These are phyloP conservation scores for Cotesia vestalis DNA, from an alignment of 1,140 invertebrate species.

Conservation along the genomic window DNA sequence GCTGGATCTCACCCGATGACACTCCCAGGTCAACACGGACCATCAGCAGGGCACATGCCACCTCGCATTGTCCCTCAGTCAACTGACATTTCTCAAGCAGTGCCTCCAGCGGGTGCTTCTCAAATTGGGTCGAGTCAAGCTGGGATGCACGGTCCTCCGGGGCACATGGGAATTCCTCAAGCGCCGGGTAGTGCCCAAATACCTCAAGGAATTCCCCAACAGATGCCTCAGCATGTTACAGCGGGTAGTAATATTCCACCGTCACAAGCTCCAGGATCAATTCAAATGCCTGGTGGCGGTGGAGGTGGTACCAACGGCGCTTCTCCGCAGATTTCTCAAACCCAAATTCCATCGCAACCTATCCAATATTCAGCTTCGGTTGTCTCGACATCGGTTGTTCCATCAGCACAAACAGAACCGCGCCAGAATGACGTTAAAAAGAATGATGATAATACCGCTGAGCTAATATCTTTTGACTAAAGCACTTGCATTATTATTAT, in stretches of 20 bases:
- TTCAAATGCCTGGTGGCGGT: background rate
- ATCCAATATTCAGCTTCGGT: conserved; percentile 40
- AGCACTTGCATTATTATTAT: background rate
- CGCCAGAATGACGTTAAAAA: conserved; percentile 48
- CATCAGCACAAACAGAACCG: conserved; percentile 40
- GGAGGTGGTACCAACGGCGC: background rate
- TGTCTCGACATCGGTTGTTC: conserved; percentile 21
- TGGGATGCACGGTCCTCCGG: conserved; percentile 30
- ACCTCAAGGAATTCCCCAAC: conserved; percentile 36
- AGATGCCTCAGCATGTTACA: conserved; percentile 27
- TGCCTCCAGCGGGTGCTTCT: conserved; percentile 27
- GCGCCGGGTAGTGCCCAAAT: conserved; percentile 33
- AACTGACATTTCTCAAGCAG: conserved; percentile 26
- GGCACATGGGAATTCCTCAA: conserved; percentile 43
- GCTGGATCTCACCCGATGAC: conserved; percentile 45
- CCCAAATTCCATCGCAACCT: conserved; percentile 41
- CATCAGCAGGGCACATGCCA: conserved; percentile 38
- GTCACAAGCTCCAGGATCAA: conserved; percentile 12
- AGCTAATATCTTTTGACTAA: conserved; percentile 62
- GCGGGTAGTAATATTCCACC: conserved; percentile 34
- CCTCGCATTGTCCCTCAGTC: conserved; percentile 15
- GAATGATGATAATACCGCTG: conserved; percentile 52
- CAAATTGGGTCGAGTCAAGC: conserved; percentile 38
- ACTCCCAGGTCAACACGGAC: conserved; percentile 39
- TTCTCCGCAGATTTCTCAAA: conserved; percentile 31